Conservation (phyloP, 2,797 vertebrate species). For the Tokudaia muenninki region DNA sequence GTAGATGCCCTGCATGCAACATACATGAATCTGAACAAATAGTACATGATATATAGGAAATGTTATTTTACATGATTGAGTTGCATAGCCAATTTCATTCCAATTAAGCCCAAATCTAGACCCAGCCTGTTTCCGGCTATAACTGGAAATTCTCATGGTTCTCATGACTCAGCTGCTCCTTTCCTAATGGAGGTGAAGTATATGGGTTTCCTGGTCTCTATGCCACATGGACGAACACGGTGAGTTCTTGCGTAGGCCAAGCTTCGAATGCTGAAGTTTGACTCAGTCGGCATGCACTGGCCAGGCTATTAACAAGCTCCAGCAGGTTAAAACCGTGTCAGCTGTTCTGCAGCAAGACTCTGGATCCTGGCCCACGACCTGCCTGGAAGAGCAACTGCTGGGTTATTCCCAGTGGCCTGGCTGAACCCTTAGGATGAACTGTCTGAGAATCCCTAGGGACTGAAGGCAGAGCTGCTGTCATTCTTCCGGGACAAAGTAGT, state of each 20-base stretch:
- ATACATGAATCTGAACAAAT: neutral
- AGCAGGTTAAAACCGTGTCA: neutral
- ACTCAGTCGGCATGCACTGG: neutral
- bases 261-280: neutral
- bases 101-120: neutral
- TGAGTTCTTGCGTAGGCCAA: neutral
- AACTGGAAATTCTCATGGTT: constrained; percentile 41
- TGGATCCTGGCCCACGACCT: constrained; percentile 23
- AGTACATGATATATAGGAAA: neutral
- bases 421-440: neutral
- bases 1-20: neutral
- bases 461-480: neutral
- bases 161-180: neutral
- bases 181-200: neutral
- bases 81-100: neutral
- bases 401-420: constrained; percentile 18
- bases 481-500: neutral
- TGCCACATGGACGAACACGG: neutral
- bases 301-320: neutral
- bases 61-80: neutral
- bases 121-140: neutral
- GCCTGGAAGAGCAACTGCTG: neutral
- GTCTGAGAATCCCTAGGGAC: neutral
- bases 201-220: constrained; percentile 15
- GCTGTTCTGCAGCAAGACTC: neutral